Base-by-base conservation (phyloP, 1,140 invertebrate species). In the Lordiphosa clarofinis region DNA sequence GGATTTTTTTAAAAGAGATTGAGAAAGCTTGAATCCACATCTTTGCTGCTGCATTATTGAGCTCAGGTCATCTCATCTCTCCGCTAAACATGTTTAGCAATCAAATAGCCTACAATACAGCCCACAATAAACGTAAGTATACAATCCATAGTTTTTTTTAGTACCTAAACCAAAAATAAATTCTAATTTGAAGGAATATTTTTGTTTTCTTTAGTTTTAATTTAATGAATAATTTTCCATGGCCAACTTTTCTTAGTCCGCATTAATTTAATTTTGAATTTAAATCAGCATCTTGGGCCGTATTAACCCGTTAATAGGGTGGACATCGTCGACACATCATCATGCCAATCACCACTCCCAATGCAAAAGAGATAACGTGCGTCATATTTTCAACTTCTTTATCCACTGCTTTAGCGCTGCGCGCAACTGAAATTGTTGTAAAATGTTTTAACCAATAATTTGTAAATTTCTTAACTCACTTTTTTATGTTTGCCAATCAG, bases 311-410 rank as follows among this genome's bases (percentile, higher is more conserved):
- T 10, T 0, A 13, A 4, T 11, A 12, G 5, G 19, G 7, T 48
- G 37, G 56, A 24, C 70, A 73, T 24, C 42, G 31, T 10, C 52
- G 57, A 52, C 66, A 70, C 13, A 28, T 56, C 65, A 70, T 62
- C 65, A 70, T 48, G 21, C 67, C 65, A 47, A 70, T 61, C 12
- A 70, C 46, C 10, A 70, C 39, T 19, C 67, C 67, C 49, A 70
- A 24, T 35, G 65, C 67, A 28, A 70, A 70, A 8, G 76, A 63
- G 35, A 81, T 72, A 5, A 81, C 28, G 28, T 76, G 72, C 8
- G 43, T 68, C 75, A 81, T 72, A 7, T 31, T 31, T 28, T 1
- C 6, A 28, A 28, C 4, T 40, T 40, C 13, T 40, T 1, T 7
- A 10, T 44, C 15, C 28, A 11, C 21, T 0, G 6, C 3, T 31